Percentiles rank a stretch among this genome's conserved stretches.
Evolutionary conservation across 2,113 vertebrate genomes (phyloP).

Genomic region (Amphilophus citrinellus): DNA sequence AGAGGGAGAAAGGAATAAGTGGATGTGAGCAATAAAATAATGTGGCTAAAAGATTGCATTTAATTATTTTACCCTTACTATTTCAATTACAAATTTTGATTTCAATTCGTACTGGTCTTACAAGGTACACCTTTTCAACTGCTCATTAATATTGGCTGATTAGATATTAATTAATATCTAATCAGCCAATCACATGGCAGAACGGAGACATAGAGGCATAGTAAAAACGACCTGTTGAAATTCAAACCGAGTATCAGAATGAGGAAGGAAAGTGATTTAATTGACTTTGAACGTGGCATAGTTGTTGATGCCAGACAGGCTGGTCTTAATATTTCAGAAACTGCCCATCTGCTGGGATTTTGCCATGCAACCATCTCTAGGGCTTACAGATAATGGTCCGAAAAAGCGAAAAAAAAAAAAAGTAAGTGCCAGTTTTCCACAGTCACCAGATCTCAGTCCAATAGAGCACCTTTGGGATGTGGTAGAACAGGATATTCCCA

Average conservation of each 20-base stretch:
- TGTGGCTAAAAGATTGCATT: background rate
- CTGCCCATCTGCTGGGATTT: background rate
- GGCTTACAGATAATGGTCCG: background rate
- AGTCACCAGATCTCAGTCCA: background rate
- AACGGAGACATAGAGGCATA: background rate
- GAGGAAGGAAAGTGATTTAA: background rate
- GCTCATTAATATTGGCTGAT: background rate
- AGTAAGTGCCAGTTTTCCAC: background rate
- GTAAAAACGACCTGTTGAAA: background rate
- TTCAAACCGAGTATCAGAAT: background rate
- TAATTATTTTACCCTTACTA: background rate
- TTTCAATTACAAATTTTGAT: background rate
- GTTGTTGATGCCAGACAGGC: background rate
- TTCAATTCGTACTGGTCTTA: background rate
- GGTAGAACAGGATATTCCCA: background rate
- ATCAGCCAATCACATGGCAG: background rate
- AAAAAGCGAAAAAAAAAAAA: background rate
- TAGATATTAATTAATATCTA: background rate
- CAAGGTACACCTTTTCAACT: background rate
- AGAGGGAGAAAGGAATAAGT: background rate
- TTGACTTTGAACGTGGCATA: background rate
- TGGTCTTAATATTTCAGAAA: background rate
- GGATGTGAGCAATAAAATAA: background rate
- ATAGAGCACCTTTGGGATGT: background rate
- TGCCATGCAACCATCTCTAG: background rate